These are phyloP conservation scores for Mormyrus proboscirostris DNA, from an alignment of 2,797 vertebrate species.

Conservation along the genomic window DNA sequence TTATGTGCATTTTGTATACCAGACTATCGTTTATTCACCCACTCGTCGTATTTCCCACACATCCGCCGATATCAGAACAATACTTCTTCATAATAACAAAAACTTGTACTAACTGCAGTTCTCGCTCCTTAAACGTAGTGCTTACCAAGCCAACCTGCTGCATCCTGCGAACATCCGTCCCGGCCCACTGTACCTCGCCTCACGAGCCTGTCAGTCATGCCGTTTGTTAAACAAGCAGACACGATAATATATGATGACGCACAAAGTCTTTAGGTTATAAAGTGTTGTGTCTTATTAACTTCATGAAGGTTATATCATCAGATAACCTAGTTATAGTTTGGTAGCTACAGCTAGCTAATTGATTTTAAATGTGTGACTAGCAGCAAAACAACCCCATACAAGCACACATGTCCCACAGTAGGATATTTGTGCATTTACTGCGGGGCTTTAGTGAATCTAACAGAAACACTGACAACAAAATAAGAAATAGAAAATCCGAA, in stretches of 20 bases:
- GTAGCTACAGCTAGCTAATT: neutral
- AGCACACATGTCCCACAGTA: neutral
- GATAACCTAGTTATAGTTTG: neutral
- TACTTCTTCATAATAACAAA: too few relatives aligned
- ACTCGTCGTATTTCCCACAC: neutral
- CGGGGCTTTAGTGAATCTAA: neutral
- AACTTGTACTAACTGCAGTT: too few relatives aligned
- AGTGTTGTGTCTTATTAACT: neutral
- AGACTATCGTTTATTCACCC: neutral
- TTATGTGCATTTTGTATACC: neutral
- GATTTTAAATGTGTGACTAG: neutral
- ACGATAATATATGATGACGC: neutral
- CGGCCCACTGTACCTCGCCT: neutral
- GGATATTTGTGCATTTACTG: neutral
- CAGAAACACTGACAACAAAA: neutral
- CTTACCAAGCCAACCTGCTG: neutral
- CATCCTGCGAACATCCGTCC: neutral
- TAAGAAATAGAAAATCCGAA: neutral
- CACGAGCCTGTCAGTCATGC: neutral
- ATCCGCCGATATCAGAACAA: too few relatives aligned
- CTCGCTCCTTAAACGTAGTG: neutral
- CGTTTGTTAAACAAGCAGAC: neutral
- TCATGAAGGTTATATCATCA: neutral
- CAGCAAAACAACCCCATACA: neutral
- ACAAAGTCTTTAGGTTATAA: neutral